Conservation (phyloP, 2,888 invertebrate species). For the Xanthia icteritia region DNA sequence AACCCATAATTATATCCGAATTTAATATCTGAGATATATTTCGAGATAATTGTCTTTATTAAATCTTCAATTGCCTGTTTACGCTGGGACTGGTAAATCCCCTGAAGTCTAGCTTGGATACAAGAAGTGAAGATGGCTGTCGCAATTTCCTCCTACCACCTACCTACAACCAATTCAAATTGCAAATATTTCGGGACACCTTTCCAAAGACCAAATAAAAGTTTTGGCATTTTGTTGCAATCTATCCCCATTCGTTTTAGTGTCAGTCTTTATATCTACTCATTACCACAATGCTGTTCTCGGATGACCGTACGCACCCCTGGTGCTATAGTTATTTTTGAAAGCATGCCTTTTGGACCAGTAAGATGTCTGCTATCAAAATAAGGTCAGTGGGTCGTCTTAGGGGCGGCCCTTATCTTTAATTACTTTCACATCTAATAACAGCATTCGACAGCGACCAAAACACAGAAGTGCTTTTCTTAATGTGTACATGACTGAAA, state of each 20-base stretch:
- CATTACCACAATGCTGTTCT: not conserved
- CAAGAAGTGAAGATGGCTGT: not conserved
- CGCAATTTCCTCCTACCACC: not conserved
- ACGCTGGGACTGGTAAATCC: not conserved
- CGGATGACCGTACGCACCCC: not conserved
- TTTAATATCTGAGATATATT: not conserved
- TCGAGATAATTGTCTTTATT: not conserved
- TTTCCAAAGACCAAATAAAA: not conserved
- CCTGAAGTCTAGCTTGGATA: not conserved
- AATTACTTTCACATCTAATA: not conserved
- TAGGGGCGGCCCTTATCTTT: not conserved
- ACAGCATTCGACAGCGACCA: not conserved
- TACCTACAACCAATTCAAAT: too few relatives aligned
- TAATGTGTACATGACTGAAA: conserved; percentile 31
- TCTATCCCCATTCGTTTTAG: not conserved
- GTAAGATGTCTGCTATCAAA: not conserved
- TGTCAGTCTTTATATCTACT: not conserved
- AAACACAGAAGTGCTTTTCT: conserved; percentile 29
- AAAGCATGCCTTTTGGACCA: not conserved
- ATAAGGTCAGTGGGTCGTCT: too few relatives aligned
- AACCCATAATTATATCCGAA: not conserved
- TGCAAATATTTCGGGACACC: not conserved
- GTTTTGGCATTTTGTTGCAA: not conserved
- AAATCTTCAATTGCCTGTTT: not conserved
- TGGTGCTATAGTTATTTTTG: not conserved